A percentile compares a stretch with the other conserved stretches of the same genome.
Evolutionary conservation across 2,888 invertebrate species (phyloP).

Genomic region (Eupithecia dodoneata): DNA sequence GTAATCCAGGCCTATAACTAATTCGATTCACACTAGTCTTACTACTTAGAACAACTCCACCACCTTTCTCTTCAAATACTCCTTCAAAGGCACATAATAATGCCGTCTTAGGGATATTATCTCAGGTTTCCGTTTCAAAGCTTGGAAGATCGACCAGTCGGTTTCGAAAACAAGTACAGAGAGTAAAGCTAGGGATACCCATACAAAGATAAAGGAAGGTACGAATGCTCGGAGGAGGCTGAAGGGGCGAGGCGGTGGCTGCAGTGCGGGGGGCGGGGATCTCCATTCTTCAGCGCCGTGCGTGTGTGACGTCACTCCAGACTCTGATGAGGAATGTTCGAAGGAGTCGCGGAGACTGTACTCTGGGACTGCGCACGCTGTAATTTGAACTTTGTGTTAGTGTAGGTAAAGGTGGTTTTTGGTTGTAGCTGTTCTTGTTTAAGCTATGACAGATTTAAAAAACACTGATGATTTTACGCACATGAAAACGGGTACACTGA

Average conservation of each 20-base stretch:
- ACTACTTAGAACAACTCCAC: conserved; percentile 84
- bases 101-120: conserved; percentile 89
- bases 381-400: conserved; percentile 44
- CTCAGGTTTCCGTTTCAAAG: conserved; percentile 90
- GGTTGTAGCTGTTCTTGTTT: not conserved
- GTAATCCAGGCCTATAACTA: conserved; percentile 28
- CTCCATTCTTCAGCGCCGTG: conserved; percentile 56
- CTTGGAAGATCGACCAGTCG: conserved; percentile 88
- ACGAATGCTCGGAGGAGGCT: conserved; percentile 86
- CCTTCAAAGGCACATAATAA: conserved; percentile 93
- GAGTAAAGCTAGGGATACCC: conserved; percentile 86
- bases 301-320: conserved; percentile 84
- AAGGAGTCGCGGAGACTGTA: conserved; percentile 88
- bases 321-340: conserved; percentile 92
- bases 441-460: not conserved
- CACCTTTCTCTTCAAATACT: conserved; percentile 87
- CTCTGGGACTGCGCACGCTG: conserved; percentile 68
- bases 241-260: conserved; percentile 55
- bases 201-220: conserved; percentile 90
- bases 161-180: conserved; percentile 91
- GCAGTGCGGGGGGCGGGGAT: conserved; percentile 71
- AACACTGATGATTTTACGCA: not conserved
- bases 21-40: conserved; percentile 31
- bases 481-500: not conserved
- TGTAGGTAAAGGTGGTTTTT: not conserved